Base-by-base conservation (phyloP, 1,140 invertebrate species). In the Hypothenemus hampei region DNA sequence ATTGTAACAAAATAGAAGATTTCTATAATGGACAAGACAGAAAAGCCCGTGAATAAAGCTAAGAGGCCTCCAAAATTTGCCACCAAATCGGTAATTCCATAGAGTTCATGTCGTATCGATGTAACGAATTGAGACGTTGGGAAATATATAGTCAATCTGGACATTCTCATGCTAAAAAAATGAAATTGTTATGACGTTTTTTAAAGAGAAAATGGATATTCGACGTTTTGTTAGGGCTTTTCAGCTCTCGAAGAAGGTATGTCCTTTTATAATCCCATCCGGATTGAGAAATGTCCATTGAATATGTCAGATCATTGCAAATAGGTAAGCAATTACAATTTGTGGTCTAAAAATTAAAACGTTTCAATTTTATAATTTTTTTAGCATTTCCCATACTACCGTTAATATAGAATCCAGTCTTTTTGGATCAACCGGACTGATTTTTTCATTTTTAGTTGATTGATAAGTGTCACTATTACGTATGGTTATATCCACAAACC, bases 41-140 rank as follows among this genome's bases (percentile, higher is more conserved):
- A 80, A 46, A 80, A 77, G 50, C 79, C 78, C 67, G 79, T 75
- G 60, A 78, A 80, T 8, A 81, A 70, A 8, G 78, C 78, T 26
- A 81, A 58, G 3, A 81, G 62, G 44, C 78, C 78, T 20, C 79
- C 79, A 56, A 77, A 78, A 60, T 78, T 78, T 39, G 77, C 77
- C 39, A 80, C 61, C 57, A 80, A 80, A 53, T 79, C 78, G 6
- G 75, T 75, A 19, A 68, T 67, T 10, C 77, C 77, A 59, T 76
- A 79, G 0, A 80, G 64, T 54, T 80, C 76, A 0, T 76, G 76
- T 37, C 77, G 69, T 2, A 73, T 69, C 2, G 72, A 74, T 3
- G 75, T 75, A 1, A 76, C 67, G 59, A 79, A 79, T 35, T 78
- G 70, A 0, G 70, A 69, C 37, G 77, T 73, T 56, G 75, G 75